Evolutionary conservation across 2,888 invertebrate species (phyloP).

Genomic region (Galerucella nymphaeae): DNA sequence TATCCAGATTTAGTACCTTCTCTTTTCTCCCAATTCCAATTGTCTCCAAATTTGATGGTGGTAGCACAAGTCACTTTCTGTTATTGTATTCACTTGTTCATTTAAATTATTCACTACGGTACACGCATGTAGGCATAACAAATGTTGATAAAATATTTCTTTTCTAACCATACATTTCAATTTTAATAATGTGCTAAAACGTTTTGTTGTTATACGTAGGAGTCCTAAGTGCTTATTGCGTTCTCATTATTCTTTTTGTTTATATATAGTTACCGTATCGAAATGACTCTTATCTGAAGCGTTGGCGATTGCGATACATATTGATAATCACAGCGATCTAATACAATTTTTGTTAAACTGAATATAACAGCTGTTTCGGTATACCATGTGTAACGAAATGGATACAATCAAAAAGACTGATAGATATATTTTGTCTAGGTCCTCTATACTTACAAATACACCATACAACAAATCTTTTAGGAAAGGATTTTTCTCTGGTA

Average conservation of each 20-base stretch:
- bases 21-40: no score
- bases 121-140: constrained; percentile 3
- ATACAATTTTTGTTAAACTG: constrained; percentile 3
- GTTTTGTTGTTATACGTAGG: constrained; percentile 7
- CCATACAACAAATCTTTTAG: no score
- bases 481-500: no score
- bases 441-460: no score
- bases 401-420: no score
- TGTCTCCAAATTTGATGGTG: no score
- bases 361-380: no score
- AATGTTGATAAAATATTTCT: constrained; percentile 4
- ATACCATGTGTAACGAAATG: no score
- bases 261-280: constrained; percentile 13
- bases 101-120: not conserved
- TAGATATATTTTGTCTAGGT: no score
- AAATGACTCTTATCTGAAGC: constrained; percentile 11
- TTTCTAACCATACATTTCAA: not conserved
- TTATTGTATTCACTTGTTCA: not conserved
- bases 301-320: constrained; percentile 10
- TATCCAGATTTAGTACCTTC: no score
- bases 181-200: constrained; percentile 6
- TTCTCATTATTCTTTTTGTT: constrained; percentile 15
- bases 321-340: constrained; percentile 6
- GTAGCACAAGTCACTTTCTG: not conserved
- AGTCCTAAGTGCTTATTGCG: constrained; percentile 3